phyloP scores from a whole-genome alignment of 2,888 invertebrate genomes.

The Deladenus siricidicola region DNA sequence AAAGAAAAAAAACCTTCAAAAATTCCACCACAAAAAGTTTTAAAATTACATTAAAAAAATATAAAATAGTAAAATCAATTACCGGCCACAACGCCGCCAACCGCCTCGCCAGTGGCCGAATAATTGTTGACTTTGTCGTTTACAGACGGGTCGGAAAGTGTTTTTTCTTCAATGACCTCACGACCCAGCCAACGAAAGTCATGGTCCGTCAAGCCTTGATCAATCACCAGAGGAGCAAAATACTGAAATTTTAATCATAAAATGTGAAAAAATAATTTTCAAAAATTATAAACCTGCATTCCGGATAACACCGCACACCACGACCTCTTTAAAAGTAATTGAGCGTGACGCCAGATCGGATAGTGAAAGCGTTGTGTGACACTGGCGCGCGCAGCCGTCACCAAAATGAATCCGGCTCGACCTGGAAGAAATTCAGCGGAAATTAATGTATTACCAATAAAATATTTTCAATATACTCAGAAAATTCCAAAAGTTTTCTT shows the following conservation, averaged over 20 bases:
- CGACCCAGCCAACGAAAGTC: constrained; percentile 81
- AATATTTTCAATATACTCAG: no score
- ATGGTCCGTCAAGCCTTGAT: constrained; percentile 51
- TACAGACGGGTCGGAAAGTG: constrained; percentile 20
- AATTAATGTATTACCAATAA: no score
- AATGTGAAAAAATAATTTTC: background rate
- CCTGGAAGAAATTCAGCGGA: no score
- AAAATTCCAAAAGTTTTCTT: no score
- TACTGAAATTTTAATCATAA: constrained; percentile 61
- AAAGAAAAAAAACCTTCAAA: background rate
- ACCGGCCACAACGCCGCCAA: constrained; percentile 90
- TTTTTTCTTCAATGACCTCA: constrained; percentile 73
- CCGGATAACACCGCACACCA: constrained; percentile 90
- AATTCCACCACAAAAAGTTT: no score
- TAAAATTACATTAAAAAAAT: no score
- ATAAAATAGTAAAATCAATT: no score
- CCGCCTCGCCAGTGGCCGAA: constrained; percentile 80
- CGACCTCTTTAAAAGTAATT: constrained; percentile 82
- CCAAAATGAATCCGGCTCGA: constrained; percentile 91
- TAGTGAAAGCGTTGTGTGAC: constrained; percentile 79
- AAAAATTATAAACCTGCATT: constrained; percentile 66
- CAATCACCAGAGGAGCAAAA: constrained; percentile 82
- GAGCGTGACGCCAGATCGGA: constrained; percentile 74
- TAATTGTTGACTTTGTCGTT: constrained; percentile 59
- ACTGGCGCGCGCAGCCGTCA: constrained; percentile 90